Evolutionary conservation across 2,113 vertebrate species (phyloP), one percentile per base, ranked within the genome.

Genomic region (Tragelaphus buxtoni): DNA sequence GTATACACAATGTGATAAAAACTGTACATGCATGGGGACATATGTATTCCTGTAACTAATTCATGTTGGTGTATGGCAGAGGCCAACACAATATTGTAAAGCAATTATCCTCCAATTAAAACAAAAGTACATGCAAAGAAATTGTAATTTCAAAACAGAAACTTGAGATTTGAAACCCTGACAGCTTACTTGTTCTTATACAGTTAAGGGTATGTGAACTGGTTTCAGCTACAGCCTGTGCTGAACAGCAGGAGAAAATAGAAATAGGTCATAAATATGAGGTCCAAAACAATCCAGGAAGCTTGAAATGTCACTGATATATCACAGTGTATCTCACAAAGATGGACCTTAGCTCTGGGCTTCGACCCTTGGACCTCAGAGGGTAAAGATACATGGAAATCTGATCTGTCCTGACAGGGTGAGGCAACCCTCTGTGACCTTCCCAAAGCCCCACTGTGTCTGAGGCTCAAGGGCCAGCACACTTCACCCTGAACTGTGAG

Each of bases 401-500:
- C 53, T 95, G 96, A 97, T 96, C 96, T 89, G 60, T 97, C 97
- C 95, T 89, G 90, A 97, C 95, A 97, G 98, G 92, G 96, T 39
- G 5, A 98, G 97, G 96, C 90, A 58, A 63, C 91, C 97, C 95
- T 97, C 96, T 22, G 39, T 97, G 97, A 98, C 98, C 98, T 98
- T 97, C 97, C 97, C 94, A 58, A 86, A 96, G 94, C 97, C 98
- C 98, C 79, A 88, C 98, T 98, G 98, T 96, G 97, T 69, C 91
- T 51, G 49, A 39, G 80, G 95, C 94, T 97, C 84, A 96, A 96
- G 98, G 96, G 98, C 98, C 98, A 97, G 97, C 96, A 97, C 96
- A 94, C 98, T 98, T 98, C 98, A 98, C 93, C 97, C 97, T 98
- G 98, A 98, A 98, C 98, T 97, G 96, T n/a, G 77, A 98, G 98